phyloP scores from a whole-genome alignment of 1,140 invertebrate species.

The Aphelinus atriplicis region DNA sequence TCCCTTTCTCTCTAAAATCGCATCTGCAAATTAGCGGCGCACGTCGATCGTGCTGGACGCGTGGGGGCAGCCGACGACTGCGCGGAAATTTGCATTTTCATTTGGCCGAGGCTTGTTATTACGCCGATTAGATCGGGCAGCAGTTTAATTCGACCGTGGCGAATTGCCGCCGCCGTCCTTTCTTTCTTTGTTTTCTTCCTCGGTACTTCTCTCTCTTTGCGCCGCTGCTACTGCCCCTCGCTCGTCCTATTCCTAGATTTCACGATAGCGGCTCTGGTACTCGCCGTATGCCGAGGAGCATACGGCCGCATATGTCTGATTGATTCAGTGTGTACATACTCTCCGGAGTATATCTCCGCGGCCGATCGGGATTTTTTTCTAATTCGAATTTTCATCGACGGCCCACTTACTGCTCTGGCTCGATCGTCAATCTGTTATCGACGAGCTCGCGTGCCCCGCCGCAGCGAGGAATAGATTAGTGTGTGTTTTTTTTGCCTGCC shows the following conservation, averaged over 20 bases:
- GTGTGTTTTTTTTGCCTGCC: too few relatives aligned
- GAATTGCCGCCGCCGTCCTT: constrained; percentile 4
- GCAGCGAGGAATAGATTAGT: too few relatives aligned
- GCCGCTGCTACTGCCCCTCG: not conserved
- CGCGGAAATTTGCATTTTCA: constrained; percentile 39
- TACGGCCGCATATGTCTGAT: too few relatives aligned
- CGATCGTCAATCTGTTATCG: not conserved
- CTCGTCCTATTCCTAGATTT: constrained; percentile 3
- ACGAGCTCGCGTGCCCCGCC: not conserved
- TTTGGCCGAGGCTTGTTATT: constrained; percentile 35
- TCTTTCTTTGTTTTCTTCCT: not conserved
- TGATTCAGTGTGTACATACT: too few relatives aligned
- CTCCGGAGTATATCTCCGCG: too few relatives aligned
- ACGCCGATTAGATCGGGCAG: constrained; percentile 35
- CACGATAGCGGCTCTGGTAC: not conserved
- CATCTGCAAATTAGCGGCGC: not conserved
- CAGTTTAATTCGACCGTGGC: constrained; percentile 26
- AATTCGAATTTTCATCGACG: too few relatives aligned
- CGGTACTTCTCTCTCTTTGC: not conserved
- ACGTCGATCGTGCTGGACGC: too few relatives aligned
- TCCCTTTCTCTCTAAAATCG: not conserved
- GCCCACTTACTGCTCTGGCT: not conserved
- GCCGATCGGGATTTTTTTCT: too few relatives aligned
- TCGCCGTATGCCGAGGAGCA: too few relatives aligned
- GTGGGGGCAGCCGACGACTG: not conserved